A percentile compares a stretch with the other conserved stretches of the same genome.
These are phyloP conservation scores for Grus americana DNA, from an alignment of 2,113 vertebrate species.

Conservation along the genomic window DNA sequence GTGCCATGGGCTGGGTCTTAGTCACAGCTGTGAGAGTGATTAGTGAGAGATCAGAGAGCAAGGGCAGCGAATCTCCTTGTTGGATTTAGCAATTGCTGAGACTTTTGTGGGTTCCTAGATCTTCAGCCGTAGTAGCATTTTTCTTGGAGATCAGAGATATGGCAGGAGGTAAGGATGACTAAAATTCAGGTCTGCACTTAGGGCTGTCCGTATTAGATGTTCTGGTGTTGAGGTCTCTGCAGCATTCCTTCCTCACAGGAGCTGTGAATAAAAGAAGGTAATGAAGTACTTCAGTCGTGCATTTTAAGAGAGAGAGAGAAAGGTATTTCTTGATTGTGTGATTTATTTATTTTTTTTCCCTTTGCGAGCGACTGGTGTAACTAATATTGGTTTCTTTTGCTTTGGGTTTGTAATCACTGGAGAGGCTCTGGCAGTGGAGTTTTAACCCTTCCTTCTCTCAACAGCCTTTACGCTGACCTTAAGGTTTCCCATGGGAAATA, in stretches of 20 bases:
- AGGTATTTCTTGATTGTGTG: not conserved
- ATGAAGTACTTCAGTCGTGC: not conserved
- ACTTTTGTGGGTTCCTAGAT: not conserved
- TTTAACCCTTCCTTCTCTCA: conserved; percentile 43
- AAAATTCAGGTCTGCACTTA: not conserved
- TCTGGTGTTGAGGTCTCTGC: not conserved
- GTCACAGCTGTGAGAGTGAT: not conserved
- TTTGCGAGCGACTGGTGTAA: not conserved
- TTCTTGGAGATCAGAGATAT: not conserved
- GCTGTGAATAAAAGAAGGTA: not conserved
- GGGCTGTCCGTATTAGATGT: not conserved
- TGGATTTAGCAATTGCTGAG: not conserved
- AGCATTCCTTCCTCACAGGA: not conserved
- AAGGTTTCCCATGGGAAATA: not conserved
- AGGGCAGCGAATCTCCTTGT: not conserved
- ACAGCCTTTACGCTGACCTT: conserved; percentile 1
- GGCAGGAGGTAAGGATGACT: not conserved
- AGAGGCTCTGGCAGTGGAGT: not conserved
- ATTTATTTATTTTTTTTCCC: not conserved
- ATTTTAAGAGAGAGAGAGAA: not conserved
- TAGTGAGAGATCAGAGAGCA: not conserved
- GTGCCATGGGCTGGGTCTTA: not conserved
- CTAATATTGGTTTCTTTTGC: conserved; percentile 18
- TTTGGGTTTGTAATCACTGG: not conserved
- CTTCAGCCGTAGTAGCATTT: not conserved